phyloP scores from a whole-genome alignment of 53 echinoderm and acorn worm species.

The Patiria pectinifera region DNA sequence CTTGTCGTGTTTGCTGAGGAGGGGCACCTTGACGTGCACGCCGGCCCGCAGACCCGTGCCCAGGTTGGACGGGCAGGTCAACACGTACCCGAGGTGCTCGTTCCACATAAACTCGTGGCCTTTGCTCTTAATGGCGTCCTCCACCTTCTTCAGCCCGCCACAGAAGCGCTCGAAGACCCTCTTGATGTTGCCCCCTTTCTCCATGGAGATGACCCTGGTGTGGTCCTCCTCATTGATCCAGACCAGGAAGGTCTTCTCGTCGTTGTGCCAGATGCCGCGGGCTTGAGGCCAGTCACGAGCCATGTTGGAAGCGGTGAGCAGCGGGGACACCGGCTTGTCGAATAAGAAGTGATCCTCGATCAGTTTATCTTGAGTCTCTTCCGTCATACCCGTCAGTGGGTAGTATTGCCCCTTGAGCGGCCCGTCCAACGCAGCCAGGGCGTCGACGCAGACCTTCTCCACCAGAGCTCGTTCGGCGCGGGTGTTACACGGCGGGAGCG shows the following conservation, averaged over 20 bases:
- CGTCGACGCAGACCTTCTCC: conserved; percentile 76
- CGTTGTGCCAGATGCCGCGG: conserved; percentile 95
- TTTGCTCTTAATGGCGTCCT: conserved; percentile 75
- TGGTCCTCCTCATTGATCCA: conserved; percentile 98
- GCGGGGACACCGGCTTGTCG: conserved; percentile 97
- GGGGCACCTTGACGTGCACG: conserved; percentile 91
- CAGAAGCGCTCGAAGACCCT: conserved; percentile 90
- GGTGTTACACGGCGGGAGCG: conserved; percentile 79
- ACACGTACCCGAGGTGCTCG: conserved; percentile 89
- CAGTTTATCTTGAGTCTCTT: conserved; percentile 87
- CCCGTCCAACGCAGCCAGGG: conserved; percentile 77
- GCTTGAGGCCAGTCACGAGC: conserved; percentile 98
- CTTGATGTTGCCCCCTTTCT: conserved; percentile 92
- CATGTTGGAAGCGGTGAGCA: conserved; percentile 86
- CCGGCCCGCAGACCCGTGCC: conserved; percentile 96
- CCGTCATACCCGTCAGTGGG: conserved; percentile 94
- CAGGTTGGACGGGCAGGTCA: conserved; percentile 96
- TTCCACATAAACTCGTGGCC: conserved; percentile 97
- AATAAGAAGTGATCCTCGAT: conserved; percentile 97
- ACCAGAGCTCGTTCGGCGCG: conserved; percentile 81
- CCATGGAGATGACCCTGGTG: conserved; percentile 96
- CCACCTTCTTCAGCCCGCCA: conserved; percentile 87
- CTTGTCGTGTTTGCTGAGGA: conserved; percentile 80
- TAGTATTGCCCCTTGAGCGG: conserved; percentile 89
- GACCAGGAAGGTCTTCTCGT: conserved; percentile 88